Percentiles rank a stretch among this genome's conserved stretches.
Evolutionary conservation across 23 tunicate genomes (phyloP).

Genomic region (Oikopleura vanhoeffeni): DNA sequence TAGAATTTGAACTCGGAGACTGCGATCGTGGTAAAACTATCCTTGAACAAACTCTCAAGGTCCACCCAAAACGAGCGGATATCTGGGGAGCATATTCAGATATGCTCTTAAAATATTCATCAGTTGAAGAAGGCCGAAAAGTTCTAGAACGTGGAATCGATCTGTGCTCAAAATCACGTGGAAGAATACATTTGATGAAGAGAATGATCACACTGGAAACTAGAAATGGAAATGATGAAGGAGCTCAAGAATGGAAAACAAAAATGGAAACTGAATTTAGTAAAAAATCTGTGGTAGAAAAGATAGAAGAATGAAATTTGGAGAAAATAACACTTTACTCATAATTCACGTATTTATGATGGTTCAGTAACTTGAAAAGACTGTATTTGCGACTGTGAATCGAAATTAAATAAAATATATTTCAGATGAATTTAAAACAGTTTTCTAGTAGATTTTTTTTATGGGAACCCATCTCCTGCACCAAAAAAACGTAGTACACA

Average conservation of each 20-base stretch:
- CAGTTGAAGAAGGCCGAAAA: background rate
- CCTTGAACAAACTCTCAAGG: background rate
- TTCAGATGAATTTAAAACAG: no score
- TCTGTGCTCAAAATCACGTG: background rate
- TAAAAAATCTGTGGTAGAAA: no score
- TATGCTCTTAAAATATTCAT: background rate
- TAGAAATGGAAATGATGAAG: background rate
- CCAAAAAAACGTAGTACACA: no score
- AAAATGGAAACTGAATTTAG: background rate
- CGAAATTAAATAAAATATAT: no score
- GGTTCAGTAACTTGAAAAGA: no score
- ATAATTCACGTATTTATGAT: no score
- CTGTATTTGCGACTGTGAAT: no score
- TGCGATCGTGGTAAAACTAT: background rate
- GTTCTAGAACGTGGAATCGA: background rate
- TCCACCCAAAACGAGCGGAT: background rate
- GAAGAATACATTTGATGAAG: background rate
- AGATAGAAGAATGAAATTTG: no score
- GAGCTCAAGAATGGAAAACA: background rate
- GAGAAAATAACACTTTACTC: no score
- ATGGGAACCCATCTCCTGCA: no score
- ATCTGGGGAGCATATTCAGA: background rate
- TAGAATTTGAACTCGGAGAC: background rate
- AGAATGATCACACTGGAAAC: background rate
- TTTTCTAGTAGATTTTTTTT: no score